Percentiles rank a stretch among this genome's conserved stretches.
Evolutionary conservation across 2,797 vertebrate species (phyloP).

Genomic region (Tamandua tetradactyla): DNA sequence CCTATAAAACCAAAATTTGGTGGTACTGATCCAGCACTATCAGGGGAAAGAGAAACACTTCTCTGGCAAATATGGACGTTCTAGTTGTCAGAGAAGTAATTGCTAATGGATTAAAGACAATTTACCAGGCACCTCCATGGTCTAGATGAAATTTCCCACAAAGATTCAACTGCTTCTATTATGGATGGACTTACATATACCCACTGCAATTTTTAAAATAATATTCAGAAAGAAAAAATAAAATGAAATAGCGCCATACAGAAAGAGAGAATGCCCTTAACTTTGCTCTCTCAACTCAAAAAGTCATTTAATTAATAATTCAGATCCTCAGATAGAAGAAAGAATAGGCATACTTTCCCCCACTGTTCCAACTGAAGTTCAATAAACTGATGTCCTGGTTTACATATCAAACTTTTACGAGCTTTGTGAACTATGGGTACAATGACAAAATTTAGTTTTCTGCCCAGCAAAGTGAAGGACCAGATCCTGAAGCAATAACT

Average conservation of each 20-base stretch:
- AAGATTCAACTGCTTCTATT: background rate
- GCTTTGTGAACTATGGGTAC: background rate
- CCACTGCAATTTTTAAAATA: background rate
- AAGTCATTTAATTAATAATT: constrained; percentile 42
- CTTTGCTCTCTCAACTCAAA: background rate
- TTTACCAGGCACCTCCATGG: background rate
- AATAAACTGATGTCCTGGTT: background rate
- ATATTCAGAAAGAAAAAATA: constrained; percentile 9
- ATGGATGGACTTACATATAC: background rate
- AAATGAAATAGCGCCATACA: background rate
- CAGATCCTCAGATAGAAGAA: background rate
- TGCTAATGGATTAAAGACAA: background rate
- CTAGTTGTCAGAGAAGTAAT: background rate
- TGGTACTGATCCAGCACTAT: background rate
- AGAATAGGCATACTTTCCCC: background rate
- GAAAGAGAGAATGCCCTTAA: background rate
- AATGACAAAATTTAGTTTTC: constrained; percentile 13
- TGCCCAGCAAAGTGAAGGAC: background rate
- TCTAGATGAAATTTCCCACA: constrained; percentile 6
- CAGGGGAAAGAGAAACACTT: background rate
- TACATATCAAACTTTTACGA: background rate
- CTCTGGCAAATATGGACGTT: background rate
- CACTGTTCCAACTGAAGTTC: background rate
- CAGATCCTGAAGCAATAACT: background rate
- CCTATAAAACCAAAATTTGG: background rate